A percentile compares a stretch with the other conserved stretches of the same genome.
Evolutionary conservation across 2,888 invertebrate genomes (phyloP).

Genomic region (Atrina japonica): DNA sequence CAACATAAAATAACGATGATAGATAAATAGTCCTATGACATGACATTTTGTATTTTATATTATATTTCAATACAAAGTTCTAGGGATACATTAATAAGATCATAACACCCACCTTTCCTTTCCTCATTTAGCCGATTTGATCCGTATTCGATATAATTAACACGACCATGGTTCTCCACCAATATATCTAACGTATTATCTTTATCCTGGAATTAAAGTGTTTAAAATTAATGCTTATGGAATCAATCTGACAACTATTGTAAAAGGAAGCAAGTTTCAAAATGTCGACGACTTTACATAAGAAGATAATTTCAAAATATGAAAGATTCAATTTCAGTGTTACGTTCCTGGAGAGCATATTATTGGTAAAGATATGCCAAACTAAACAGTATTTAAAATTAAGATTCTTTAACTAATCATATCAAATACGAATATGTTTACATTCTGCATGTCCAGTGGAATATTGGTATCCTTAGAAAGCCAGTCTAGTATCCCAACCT

Average conservation of each 20-base stretch:
- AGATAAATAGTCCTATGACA: background rate
- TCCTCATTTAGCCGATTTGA: conserved; percentile 78
- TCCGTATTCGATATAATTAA: conserved; percentile 78
- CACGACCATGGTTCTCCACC: conserved; percentile 82
- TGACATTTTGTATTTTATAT: background rate
- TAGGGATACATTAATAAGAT: too few relatives aligned
- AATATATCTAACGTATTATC: conserved; percentile 78
- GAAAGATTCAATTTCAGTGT: too few relatives aligned
- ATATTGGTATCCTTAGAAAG: conserved; percentile 16
- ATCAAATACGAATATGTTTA: too few relatives aligned
- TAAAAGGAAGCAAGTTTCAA: too few relatives aligned
- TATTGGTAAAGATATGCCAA: too few relatives aligned
- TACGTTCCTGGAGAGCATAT: too few relatives aligned
- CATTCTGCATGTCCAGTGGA: too few relatives aligned
- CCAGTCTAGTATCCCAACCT: conserved; percentile 33
- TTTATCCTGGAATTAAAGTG: conserved; percentile 40
- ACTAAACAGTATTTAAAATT: too few relatives aligned
- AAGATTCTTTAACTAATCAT: too few relatives aligned
- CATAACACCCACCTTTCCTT: conserved; percentile 80
- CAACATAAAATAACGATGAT: background rate
- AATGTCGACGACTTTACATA: too few relatives aligned
- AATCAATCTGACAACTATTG: too few relatives aligned
- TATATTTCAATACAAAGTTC: too few relatives aligned
- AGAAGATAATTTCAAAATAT: background rate
- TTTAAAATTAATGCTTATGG: background rate